Evolutionary conservation across 1,140 invertebrate species (phyloP), one percentile per base, ranked within the genome.

Genomic region (Bombus cullumanus): DNA sequence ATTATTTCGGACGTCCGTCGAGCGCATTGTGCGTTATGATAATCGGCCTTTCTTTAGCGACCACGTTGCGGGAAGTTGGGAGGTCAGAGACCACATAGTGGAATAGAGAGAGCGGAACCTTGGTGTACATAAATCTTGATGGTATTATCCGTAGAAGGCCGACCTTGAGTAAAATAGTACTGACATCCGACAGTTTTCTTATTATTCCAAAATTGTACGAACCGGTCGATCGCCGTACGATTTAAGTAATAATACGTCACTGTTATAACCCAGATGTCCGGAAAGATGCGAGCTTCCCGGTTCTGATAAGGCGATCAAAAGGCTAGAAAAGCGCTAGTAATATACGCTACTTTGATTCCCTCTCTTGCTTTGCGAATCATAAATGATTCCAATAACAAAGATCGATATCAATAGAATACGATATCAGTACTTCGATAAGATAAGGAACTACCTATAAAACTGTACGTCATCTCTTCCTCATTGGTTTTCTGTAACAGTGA

Each of bases 61-160:
- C 53, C 8, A 25, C 39, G 66, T 37, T 47, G 34, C 22, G 34
- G 25, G 43, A 3, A 47, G n/a, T 25, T 12, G 66, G 34, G 13
- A 22, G 28, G 25, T 3, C 13, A 69, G 28, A 47, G 34, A 59
- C 64, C 47, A 31, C 28, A 10, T 22, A 37, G 12, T 12, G 75
- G 8, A 43, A 71, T n/a, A 28, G n/a, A 59, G 39, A 41, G 64
- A 78, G n/a, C 47, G 47, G 82, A 78, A 78, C 22, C 37, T 43
- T 13, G 53, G 69, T 53, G 39, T 83, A 47, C 77, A 86, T 89
- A 91, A 91, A 91, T 91, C 83, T 73, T 15, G 37, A 15, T 12
- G 71, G 71, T 69, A 87, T 85, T 87, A 86, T 86, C 43, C 77
- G 28, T 66, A 71, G 31, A 73, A 73, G 34, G 59, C 34, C 57